Percentiles rank a stretch among this genome's conserved stretches.
Conservation (phyloP, 1,140 invertebrate genomes). For the Lepidurus packardi region DNA sequence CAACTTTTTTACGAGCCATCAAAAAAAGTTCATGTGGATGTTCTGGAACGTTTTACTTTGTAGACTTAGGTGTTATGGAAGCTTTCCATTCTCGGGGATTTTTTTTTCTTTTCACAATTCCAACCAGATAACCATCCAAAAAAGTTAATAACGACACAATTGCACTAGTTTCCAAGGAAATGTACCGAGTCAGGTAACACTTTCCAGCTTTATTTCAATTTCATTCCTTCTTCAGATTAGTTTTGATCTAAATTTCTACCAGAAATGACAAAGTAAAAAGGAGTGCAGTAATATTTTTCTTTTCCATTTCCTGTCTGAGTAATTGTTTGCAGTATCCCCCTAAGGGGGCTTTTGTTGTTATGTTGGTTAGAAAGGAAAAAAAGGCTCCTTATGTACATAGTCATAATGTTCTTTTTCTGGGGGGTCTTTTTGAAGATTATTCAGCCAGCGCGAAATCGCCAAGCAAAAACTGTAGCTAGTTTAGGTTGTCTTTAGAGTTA, state of each 20-base stretch:
- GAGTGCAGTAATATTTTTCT: too few species aligned
- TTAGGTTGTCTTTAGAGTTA: background rate
- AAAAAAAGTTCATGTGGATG: background rate
- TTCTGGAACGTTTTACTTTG: background rate
- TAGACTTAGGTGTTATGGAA: background rate
- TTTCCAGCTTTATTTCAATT: too few species aligned
- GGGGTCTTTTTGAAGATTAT: background rate
- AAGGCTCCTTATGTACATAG: background rate
- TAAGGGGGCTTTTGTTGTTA: slow-evolving; percentile 11
- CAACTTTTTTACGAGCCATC: background rate
- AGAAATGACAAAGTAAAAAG: too few species aligned
- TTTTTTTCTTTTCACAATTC: background rate
- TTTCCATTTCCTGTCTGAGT: background rate
- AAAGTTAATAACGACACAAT: background rate
- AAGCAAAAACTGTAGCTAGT: background rate
- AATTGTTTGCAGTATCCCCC: slow-evolving; percentile 3
- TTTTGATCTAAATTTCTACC: slow-evolving; percentile 4
- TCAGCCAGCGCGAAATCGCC: background rate
- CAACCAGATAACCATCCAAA: background rate
- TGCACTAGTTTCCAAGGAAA: too few species aligned
- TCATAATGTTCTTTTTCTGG: slow-evolving; percentile 4
- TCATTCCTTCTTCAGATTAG: background rate
- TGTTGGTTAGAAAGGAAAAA: slow-evolving; percentile 1
- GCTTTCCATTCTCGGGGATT: slow-evolving; percentile 6
- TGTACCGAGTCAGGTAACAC: too few species aligned